Percentiles rank a stretch among this genome's conserved stretches.
These are phyloP conservation scores for Etia nguti DNA, from an alignment of 2,113 vertebrate genomes.

Conservation along the genomic window DNA sequence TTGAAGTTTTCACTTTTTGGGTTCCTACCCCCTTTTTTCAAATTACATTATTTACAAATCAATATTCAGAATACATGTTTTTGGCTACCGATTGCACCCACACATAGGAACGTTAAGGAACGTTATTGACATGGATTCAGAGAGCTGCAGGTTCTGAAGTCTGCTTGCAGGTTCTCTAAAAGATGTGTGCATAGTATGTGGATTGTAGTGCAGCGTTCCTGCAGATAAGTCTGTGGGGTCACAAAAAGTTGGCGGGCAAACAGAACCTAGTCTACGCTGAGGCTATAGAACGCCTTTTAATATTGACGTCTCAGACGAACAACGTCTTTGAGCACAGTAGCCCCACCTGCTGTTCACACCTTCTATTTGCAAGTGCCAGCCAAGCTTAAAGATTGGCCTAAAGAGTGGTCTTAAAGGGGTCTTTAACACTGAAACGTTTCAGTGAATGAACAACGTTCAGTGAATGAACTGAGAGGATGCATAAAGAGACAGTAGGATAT, in stretches of 20 bases:
- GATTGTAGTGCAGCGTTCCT: not conserved
- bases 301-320: not conserved
- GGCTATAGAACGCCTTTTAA: not conserved
- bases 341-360: not conserved
- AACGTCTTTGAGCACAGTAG: not conserved
- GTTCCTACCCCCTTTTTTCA: not conserved
- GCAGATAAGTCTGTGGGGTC: not conserved
- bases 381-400: not conserved
- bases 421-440: not conserved
- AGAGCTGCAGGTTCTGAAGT: rapidly evolving
- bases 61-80: not conserved
- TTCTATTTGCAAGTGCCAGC: not conserved
- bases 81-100: not conserved
- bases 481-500: not conserved
- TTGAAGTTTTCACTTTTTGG: not conserved
- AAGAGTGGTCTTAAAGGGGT: not conserved
- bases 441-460: too few relatives aligned
- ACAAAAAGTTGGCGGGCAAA: not conserved
- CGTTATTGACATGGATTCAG: not conserved
- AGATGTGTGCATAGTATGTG: not conserved
- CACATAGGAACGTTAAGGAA: not conserved
- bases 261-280: not conserved
- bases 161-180: not conserved
- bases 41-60: not conserved
- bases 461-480: not conserved